Evolutionary conservation across 1,140 invertebrate genomes (phyloP).

Genomic region (Penaeus chinensis): DNA sequence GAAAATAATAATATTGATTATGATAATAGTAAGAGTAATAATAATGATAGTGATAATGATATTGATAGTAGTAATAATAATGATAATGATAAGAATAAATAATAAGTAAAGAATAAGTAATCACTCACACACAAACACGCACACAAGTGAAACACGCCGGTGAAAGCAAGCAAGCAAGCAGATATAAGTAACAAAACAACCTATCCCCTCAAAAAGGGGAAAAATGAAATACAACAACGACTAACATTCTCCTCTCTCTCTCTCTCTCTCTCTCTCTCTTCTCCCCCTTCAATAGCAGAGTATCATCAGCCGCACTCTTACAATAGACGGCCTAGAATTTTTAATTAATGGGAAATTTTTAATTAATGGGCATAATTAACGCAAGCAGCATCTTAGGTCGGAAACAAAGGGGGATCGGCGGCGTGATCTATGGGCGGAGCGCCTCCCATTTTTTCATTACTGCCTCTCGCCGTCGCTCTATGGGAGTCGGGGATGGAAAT

Average conservation of each 20-base stretch:
- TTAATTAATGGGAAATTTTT: conserved; percentile 61
- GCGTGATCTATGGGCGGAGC: background rate
- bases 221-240: no score
- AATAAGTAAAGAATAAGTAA: no score
- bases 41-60: no score
- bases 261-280: background rate
- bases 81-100: background rate
- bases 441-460: conserved; percentile 43
- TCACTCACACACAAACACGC: no score
- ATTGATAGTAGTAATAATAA: conserved; percentile 2
- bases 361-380: conserved; percentile 60
- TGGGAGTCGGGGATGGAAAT: conserved; percentile 15
- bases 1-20: no score
- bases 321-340: conserved; percentile 53
- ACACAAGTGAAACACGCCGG: no score
- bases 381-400: conserved; percentile 56
- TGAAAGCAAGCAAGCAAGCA: no score
- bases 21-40: no score
- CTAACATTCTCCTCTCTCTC: background rate
- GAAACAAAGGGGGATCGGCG: conserved; percentile 32
- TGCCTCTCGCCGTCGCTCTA: background rate
- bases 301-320: conserved; percentile 43
- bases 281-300: conserved; percentile 39
- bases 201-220: background rate
- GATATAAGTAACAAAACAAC: background rate